Evolutionary conservation across 2,888 invertebrate species (phyloP), one percentile per base, ranked within the genome.

Genomic region (Deilephila porcellus): DNA sequence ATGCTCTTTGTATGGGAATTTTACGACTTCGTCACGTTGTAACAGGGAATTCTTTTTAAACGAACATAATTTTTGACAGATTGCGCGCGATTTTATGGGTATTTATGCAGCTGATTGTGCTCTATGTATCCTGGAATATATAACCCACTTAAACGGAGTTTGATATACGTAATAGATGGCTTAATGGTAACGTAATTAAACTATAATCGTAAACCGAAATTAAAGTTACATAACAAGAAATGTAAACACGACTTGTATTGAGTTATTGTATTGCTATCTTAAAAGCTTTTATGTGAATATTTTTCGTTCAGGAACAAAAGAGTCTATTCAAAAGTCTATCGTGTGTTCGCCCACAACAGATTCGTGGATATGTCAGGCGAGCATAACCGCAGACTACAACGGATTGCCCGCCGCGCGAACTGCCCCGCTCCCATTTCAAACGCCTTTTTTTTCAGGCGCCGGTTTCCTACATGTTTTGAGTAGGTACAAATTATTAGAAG

Each of bases 361-460:
- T 88, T 87, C 89, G 86, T 87, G 89, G 84, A 81, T 85, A 89
- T 90, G 91, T 92, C 93, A 91, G 89, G 80, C 82, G 83, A 81
- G 84, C 82, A 76, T 83, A 84, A 91, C 93, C 93, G 86, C 93
- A 92, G 85, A 86, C 86, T 89, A 86, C 88, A 88, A 82, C 86
- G 86, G 83, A 88, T 86, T 81, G 85, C 80, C 81, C 80, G 81
- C 79, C 82, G 81, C 81, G 79, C 77, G 76, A 81, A 78, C 80
- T 78, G 76, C 80, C 81, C 76, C 81, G 77, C 80, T 81, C 77
- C 82, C 79, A 80, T 85, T 81, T 79, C 80, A 76, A 78, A 81
- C 79, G 76, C 83, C 80, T 78, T 80, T 83, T 86, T 82, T 85
- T 82, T 83, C 81, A 81, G 82, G 82, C 79, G 81, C 76, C 76